Conservation (phyloP, 2,888 invertebrate species). For the Biston betularia region DNA sequence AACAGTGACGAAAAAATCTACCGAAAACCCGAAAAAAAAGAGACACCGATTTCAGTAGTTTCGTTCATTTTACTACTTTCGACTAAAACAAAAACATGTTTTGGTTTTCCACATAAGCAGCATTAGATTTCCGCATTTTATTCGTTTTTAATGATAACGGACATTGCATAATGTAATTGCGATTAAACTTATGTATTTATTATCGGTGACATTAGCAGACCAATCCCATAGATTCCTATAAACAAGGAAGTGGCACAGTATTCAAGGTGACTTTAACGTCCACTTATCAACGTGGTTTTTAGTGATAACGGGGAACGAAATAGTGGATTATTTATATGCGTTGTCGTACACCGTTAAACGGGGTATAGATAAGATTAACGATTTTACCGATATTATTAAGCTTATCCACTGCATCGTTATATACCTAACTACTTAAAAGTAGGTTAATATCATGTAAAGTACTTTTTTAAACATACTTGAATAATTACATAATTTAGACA, state of each 20-base stretch:
- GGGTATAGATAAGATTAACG: slow-evolving; percentile 64
- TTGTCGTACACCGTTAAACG: slow-evolving; percentile 54
- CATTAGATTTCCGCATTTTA: slow-evolving; percentile 27
- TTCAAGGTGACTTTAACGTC: slow-evolving; percentile 21
- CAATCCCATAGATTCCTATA: slow-evolving; percentile 20
- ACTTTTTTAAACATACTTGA: neutral
- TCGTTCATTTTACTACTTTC: neutral
- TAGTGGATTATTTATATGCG: slow-evolving; percentile 31
- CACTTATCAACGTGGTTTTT: slow-evolving; percentile 3
- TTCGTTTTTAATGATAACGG: slow-evolving; percentile 16
- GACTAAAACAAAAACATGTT: neutral
- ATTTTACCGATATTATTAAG: slow-evolving; percentile 38
- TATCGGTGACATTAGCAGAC: slow-evolving; percentile 24
- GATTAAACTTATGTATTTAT: slow-evolving; percentile 31
- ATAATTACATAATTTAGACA: too few species aligned
- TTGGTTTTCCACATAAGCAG: neutral
- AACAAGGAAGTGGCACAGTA: slow-evolving; percentile 29
- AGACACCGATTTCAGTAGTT: neutral
- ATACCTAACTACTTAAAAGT: slow-evolving; percentile 3
- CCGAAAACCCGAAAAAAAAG: too few species aligned
- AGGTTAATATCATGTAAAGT: neutral
- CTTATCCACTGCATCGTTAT: slow-evolving; percentile 31
- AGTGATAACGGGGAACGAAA: slow-evolving; percentile 30
- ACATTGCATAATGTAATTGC: slow-evolving; percentile 21
- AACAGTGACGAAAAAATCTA: too few species aligned